phyloP scores from a whole-genome alignment of 1,140 invertebrate genomes.

The Plectrocnemia conspersa region DNA sequence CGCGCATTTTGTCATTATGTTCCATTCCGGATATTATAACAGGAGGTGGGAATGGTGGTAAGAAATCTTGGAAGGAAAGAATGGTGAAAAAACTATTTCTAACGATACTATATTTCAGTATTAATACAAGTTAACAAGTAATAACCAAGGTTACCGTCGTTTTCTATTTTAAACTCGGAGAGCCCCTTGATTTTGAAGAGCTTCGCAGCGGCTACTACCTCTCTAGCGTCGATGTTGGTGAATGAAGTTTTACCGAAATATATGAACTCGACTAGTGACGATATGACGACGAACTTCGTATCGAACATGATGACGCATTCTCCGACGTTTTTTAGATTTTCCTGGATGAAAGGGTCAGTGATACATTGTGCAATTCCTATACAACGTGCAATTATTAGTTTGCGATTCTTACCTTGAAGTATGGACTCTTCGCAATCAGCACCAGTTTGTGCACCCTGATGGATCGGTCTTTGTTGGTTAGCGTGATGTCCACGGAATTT shows the following conservation, averaged over 20 bases:
- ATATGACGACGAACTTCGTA: constrained; percentile 20
- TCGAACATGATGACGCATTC: constrained; percentile 23
- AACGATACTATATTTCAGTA: no score
- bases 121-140: no score
- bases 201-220: constrained; percentile 28
- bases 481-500: constrained; percentile 56
- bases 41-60: no score
- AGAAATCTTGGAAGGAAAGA: no score
- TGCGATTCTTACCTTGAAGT: constrained; percentile 28
- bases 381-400: neutral
- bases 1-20: no score
- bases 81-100: no score
- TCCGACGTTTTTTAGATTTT: constrained; percentile 22
- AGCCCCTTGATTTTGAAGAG: constrained; percentile 31
- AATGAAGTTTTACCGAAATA: constrained; percentile 28
- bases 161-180: constrained; percentile 12
- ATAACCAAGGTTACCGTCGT: constrained; percentile 11
- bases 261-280: constrained; percentile 29
- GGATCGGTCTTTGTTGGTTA: constrained; percentile 58
- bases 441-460: constrained; percentile 59
- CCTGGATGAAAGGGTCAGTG: constrained; percentile 16
- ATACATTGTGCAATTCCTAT: neutral
- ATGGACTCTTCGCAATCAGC: constrained; percentile 49
- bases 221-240: constrained; percentile 12
- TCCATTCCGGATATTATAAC: no score